Evolutionary conservation across 2,797 vertebrate species (phyloP).

Genomic region (Enteromius mattozi): DNA sequence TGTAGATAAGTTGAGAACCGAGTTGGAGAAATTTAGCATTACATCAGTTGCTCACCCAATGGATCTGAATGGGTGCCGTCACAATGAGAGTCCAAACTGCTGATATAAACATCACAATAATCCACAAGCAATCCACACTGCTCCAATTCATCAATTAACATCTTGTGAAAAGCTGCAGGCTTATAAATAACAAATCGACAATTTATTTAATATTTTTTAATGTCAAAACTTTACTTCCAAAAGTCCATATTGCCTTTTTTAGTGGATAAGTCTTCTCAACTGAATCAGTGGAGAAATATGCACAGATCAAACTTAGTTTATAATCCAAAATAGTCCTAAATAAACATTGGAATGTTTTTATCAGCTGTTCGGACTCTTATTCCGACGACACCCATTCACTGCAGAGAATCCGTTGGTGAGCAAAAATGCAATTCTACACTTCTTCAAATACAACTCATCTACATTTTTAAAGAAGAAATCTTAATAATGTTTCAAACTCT

Average conservation of each 20-base stretch:
- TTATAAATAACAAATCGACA: neutral
- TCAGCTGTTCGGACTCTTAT: neutral
- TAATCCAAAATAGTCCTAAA: neutral
- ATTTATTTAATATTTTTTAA: neutral
- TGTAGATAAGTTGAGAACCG: neutral
- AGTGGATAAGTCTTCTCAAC: neutral
- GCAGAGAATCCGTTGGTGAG: neutral
- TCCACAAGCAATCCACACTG: neutral
- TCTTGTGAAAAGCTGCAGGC: neutral
- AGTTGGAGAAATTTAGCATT: neutral
- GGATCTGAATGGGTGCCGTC: neutral
- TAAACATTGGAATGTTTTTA: neutral
- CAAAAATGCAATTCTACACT: neutral
- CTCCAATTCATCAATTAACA: neutral
- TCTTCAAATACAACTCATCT: neutral
- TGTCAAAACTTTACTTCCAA: neutral
- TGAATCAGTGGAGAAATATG: neutral
- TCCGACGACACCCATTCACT: neutral
- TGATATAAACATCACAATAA: neutral
- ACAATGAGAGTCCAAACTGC: neutral
- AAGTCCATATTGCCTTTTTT: neutral
- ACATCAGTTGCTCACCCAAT: neutral
- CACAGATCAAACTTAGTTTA: neutral
- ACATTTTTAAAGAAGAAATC: neutral
- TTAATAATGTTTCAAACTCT: neutral